These are phyloP conservation scores for Ictidomys tridecemlineatus DNA, from an alignment of 2,113 vertebrate species.

Conservation along the genomic window DNA sequence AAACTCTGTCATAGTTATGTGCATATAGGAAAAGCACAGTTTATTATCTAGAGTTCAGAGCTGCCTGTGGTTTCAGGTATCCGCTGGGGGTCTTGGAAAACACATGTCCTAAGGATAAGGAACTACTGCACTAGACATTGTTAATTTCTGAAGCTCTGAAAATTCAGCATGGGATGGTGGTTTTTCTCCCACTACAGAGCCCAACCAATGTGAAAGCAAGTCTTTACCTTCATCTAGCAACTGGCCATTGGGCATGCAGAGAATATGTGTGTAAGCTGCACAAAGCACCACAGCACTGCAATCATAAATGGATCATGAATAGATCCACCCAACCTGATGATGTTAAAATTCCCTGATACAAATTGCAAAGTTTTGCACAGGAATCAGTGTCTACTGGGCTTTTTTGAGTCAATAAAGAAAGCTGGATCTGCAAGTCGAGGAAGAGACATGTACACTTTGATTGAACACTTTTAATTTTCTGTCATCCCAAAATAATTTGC, in stretches of 20 bases:
- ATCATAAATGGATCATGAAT: not conserved
- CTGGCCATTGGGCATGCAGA: not conserved
- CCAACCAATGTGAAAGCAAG: not conserved
- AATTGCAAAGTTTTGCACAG: not conserved
- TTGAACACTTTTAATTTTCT: not conserved
- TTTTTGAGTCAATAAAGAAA: conserved; percentile 38
- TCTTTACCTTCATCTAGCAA: not conserved
- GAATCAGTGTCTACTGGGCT: not conserved
- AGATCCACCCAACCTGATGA: not conserved
- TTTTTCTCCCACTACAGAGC: conserved; percentile 32
- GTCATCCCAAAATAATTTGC: not conserved
- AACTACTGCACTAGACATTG: not conserved
- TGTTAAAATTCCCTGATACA: conserved; percentile 14
- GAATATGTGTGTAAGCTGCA: not conserved
- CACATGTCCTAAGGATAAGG: not conserved
- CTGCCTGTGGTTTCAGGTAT: not conserved
- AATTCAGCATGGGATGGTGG: not conserved
- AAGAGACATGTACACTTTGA: not conserved
- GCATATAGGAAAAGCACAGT: not conserved
- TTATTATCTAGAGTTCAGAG: not conserved
- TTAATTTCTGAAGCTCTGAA: conserved; percentile 29
- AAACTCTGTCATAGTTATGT: not conserved
- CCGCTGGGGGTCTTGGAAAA: not conserved
- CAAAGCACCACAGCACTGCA: not conserved
- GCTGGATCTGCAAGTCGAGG: not conserved